phyloP scores from a whole-genome alignment of 1,140 invertebrate species.

The Nasonia longicornis region DNA sequence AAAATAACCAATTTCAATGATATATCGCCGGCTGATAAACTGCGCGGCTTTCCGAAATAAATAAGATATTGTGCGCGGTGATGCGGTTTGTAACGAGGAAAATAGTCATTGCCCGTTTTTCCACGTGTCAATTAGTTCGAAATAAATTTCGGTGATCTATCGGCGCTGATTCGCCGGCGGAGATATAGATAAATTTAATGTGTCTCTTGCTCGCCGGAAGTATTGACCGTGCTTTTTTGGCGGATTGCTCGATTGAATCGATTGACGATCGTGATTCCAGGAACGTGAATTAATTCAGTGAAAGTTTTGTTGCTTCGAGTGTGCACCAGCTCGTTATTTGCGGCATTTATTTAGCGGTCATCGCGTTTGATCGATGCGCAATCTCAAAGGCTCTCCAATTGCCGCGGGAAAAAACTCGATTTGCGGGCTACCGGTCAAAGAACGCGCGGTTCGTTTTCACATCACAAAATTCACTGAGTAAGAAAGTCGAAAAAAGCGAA shows the following conservation, averaged over 20 bases:
- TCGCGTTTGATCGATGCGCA: no score
- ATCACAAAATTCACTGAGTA: neutral
- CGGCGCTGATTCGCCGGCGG: neutral
- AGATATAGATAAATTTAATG: conserved; percentile 10
- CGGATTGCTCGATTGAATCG: no score
- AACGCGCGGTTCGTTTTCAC: neutral
- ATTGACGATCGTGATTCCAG: no score
- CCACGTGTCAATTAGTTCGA: conserved; percentile 1
- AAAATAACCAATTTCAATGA: conserved; percentile 52
- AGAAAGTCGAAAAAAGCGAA: neutral
- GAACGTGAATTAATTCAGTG: no score
- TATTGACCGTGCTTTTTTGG: no score
- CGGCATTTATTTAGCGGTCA: neutral
- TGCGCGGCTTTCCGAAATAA: conserved; percentile 23
- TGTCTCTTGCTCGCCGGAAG: neutral
- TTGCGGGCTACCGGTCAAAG: neutral
- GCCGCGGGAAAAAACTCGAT: neutral
- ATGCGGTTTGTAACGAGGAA: conserved; percentile 12
- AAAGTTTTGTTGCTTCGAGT: neutral
- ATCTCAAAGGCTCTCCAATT: no score
- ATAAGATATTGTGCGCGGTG: conserved; percentile 30
- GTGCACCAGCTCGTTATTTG: no score
- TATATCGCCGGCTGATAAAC: conserved; percentile 35
- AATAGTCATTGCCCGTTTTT: neutral
- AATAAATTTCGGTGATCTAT: conserved; percentile 36